Evolutionary conservation across 2,113 vertebrate species (phyloP).

Genomic region (Malurus cyaneus): DNA sequence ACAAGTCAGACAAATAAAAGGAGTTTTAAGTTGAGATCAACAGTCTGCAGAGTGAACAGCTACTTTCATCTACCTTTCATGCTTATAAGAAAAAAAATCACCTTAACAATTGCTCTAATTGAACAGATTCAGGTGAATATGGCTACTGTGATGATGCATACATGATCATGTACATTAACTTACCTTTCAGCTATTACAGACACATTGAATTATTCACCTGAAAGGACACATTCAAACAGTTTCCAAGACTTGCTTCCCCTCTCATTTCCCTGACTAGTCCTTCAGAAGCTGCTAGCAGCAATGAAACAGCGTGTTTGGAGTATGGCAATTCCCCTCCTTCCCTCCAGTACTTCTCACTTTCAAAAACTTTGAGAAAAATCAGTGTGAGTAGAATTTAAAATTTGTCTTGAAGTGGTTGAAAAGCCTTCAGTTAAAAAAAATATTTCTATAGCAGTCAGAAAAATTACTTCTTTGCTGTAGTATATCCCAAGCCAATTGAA

Average conservation of each 20-base stretch:
- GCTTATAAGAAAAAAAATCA: not conserved
- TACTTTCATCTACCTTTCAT: not conserved
- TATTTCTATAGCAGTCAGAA: not conserved
- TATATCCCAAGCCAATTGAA: not conserved
- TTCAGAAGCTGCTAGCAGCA: not conserved
- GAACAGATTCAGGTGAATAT: not conserved
- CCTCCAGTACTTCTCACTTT: not conserved
- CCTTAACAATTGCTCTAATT: not conserved
- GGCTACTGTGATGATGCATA: not conserved
- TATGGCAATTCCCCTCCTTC: not conserved
- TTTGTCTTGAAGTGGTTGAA: not conserved
- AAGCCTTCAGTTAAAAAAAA: not conserved
- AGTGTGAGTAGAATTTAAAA: not conserved
- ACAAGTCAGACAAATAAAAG: not conserved
- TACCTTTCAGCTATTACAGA: not conserved
- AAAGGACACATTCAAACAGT: not conserved
- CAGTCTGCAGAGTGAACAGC: not conserved
- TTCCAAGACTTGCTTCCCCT: not conserved
- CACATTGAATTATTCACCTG: not conserved
- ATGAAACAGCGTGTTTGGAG: not conserved
- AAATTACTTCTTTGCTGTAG: not conserved
- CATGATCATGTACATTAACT: fast-evolving
- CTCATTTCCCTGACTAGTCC: not conserved
- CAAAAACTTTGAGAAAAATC: not conserved
- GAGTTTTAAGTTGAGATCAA: not conserved